Percentiles rank a stretch among this genome's conserved stretches.
Conservation (phyloP, 2,113 vertebrate species). For the Myodes glareolus region DNA sequence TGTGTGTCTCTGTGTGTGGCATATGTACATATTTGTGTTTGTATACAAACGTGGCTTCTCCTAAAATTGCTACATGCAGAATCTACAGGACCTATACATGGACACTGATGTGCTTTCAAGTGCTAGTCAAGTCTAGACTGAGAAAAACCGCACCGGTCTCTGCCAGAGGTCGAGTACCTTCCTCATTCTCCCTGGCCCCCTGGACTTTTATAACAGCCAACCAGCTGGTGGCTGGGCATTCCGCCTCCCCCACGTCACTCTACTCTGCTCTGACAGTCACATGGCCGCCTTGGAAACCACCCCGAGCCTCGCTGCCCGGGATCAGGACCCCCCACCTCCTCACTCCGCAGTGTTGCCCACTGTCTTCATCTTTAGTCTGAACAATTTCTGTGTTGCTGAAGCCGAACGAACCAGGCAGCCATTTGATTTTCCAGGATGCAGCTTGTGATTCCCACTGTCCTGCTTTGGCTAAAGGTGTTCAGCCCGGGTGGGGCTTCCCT, state of each 20-base stretch:
- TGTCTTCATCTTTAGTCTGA: conserved; percentile 26
- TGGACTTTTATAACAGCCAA: conserved; percentile 18
- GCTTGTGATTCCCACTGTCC: conserved; percentile 41
- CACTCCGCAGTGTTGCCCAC: not conserved
- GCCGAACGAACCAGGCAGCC: conserved; percentile 17
- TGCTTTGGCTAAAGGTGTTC: conserved; percentile 61
- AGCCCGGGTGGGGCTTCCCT: not conserved
- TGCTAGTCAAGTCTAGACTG: conserved; percentile 31
- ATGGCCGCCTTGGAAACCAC: not conserved
- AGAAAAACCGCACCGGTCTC: conserved; percentile 52
- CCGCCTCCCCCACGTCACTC: not conserved
- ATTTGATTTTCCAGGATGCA: conserved; percentile 54
- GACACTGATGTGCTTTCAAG: conserved; percentile 52
- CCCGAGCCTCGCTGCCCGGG: not conserved
- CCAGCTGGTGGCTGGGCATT: not conserved
- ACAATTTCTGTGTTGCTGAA: conserved; percentile 49
- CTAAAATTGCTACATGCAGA: conserved; percentile 38
- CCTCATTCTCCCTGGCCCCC: not conserved
- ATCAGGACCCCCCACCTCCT: not conserved
- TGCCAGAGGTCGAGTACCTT: not conserved
- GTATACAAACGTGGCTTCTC: not conserved
- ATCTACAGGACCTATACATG: not conserved
- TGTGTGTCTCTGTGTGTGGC: not conserved
- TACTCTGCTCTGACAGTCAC: not conserved
- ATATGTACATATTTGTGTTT: not conserved